These are phyloP conservation scores for Grallaria varia DNA, from an alignment of 2,113 vertebrate genomes.

Conservation along the genomic window DNA sequence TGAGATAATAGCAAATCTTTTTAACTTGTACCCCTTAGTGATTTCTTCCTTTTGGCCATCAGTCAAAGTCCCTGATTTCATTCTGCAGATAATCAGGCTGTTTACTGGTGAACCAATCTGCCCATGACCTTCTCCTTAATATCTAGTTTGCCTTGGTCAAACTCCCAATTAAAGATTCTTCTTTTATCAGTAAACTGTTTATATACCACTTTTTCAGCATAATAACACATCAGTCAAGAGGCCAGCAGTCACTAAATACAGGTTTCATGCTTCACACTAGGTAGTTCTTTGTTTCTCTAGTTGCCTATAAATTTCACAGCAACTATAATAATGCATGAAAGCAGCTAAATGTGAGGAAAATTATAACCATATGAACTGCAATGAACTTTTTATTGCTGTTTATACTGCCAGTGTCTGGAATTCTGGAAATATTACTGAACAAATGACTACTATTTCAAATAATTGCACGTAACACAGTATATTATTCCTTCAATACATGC, in stretches of 20 bases:
- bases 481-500: background rate
- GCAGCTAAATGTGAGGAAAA: background rate
- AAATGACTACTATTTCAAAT: background rate
- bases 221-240: background rate
- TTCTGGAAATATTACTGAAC: background rate
- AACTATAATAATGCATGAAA: conserved; percentile 9
- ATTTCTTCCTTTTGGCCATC: background rate
- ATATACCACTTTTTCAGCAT: background rate
- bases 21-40: background rate
- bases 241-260: background rate
- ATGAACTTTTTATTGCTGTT: background rate
- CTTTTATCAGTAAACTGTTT: background rate
- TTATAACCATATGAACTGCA: background rate
- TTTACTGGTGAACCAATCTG: background rate
- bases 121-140: background rate
- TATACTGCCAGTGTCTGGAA: background rate
- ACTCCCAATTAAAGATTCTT: background rate
- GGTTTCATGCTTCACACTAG: background rate
- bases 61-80: background rate
- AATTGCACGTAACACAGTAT: background rate
- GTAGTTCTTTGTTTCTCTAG: background rate
- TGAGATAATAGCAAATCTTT: background rate
- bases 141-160: background rate
- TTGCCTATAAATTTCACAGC: background rate
- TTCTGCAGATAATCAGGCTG: background rate